Conservation (phyloP, 2,113 vertebrate genomes). For the Columba janthina region DNA sequence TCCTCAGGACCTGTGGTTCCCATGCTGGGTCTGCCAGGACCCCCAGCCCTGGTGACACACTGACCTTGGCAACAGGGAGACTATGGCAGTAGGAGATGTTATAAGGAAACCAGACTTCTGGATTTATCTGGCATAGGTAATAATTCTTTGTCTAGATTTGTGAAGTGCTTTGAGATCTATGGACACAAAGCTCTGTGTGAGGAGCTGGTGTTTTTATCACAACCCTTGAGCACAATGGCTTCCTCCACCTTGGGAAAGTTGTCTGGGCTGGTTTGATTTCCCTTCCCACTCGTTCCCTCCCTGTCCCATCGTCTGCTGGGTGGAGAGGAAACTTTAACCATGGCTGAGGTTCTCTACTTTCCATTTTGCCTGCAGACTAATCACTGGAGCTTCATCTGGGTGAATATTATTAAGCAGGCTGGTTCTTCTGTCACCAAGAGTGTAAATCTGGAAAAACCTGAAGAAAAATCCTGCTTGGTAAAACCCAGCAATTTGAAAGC, state of each 20-base stretch:
- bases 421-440: neutral
- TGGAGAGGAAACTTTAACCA: neutral
- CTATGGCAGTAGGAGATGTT: neutral
- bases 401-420: neutral
- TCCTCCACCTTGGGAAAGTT: neutral
- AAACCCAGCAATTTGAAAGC: neutral
- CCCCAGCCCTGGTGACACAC: fast-evolving
- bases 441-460: constrained; percentile 39
- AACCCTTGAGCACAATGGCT: fast-evolving
- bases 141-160: neutral
- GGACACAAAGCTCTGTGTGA: neutral
- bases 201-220: neutral
- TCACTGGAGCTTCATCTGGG: neutral
- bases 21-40: neutral
- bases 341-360: neutral
- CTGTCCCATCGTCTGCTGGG: neutral
- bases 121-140: neutral
- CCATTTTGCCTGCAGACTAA: neutral
- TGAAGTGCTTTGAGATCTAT: neutral
- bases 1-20: neutral
- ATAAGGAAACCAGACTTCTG: neutral
- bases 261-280: neutral
- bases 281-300: neutral
- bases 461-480: neutral
- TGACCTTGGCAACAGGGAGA: neutral